A percentile compares a stretch with the other conserved stretches of the same genome.
phyloP scores from a whole-genome alignment of 2,113 vertebrate species.

The Archilochus colubris region DNA sequence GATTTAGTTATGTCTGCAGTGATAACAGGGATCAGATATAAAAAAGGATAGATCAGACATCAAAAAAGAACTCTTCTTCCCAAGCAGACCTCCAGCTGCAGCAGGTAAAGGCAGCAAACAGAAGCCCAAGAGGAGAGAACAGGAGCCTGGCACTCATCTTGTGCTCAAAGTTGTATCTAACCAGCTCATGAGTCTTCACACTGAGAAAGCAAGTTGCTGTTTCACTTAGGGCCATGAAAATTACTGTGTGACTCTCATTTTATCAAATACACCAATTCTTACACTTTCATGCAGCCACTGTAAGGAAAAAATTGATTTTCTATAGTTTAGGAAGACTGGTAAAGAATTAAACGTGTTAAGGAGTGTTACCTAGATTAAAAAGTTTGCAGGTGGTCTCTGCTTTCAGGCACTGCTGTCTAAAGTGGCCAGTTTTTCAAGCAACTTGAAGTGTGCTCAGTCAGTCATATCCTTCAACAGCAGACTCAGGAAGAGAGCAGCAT shows the following conservation, averaged over 20 bases:
- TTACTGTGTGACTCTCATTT: neutral
- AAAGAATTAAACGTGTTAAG: neutral
- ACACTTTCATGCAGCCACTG: neutral
- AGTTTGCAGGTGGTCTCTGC: neutral
- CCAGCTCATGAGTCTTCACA: neutral
- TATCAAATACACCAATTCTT: neutral
- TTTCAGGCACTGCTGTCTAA: neutral
- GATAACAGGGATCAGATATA: neutral
- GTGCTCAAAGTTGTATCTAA: neutral
- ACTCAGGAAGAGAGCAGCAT: neutral
- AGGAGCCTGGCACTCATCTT: neutral
- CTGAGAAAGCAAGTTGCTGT: neutral
- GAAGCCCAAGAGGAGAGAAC: neutral
- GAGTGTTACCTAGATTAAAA: neutral
- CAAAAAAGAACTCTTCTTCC: neutral
- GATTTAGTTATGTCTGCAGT: neutral
- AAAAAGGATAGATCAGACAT: too few relatives aligned
- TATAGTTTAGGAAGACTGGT: neutral
- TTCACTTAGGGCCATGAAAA: neutral
- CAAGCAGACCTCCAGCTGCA: neutral
- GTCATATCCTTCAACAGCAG: neutral
- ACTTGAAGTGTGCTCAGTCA: neutral
- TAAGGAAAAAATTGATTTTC: neutral
- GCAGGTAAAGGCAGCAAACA: neutral
- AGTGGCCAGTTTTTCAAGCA: neutral